Base-by-base conservation (phyloP, 2,888 invertebrate species). In the Drosophila kambysellisi region DNA sequence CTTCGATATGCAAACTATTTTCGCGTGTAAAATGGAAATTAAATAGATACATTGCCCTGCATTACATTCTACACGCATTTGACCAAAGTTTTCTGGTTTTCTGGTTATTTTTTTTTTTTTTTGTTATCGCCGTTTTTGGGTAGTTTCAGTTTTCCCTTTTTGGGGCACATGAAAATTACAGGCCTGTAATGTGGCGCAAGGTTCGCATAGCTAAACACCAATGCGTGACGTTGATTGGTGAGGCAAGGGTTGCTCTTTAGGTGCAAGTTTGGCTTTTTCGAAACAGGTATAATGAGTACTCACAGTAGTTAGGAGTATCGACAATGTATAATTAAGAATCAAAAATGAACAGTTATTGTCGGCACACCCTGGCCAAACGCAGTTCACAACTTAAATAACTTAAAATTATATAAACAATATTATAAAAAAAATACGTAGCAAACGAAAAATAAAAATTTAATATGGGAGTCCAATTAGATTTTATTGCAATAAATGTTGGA, bases 1-100 rank as follows among this genome's bases (percentile, higher is more conserved):
- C 83, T 67, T 61, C 74, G 60, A 76, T 70, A 74, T 71, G 72
- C 59, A 60, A 79, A 76, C 84, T 79, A 82, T 84, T 83, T 88
- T 88, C 74, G 89, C 84, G 84, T 89, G 85, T 71, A 87, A 87
- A 82, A 79, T 82, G 81, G 75, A 87, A 87, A 81, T 85, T 81
- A 85, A 82, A 89, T 73, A 82, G 89, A 84, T 82, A 87, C 74
- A 67, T 56, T 52, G 56, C 43, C 11, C 48, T 39, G 48, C 53
- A 62, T 68, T 37, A 50, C 61, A 25, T 15, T 46, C 8, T 46
- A 15, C 72, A 72, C 70, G 70, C 54, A 57, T 62, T 66, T 70
- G 58, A 54, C 43, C 15, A 50, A 70, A 57, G 48, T 70, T 74
- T 35, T 7, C 37, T 56, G 25, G 15, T 20, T 68, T 50, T 62